Evolutionary conservation across 2,113 vertebrate species (phyloP).

Genomic region (Pseudopipra pipra): DNA sequence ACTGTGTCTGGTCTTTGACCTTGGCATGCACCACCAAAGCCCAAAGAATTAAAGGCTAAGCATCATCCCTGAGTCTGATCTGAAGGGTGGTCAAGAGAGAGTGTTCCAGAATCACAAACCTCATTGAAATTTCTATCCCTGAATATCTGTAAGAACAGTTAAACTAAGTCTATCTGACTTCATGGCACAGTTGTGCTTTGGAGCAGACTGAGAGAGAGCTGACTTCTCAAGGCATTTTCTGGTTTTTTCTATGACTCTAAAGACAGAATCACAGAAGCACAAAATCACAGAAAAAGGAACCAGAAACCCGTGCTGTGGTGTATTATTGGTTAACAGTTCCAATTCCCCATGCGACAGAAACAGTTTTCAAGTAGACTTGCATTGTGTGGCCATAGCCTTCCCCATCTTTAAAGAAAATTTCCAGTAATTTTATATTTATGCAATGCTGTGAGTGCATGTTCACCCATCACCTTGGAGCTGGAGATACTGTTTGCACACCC

Average conservation of each 20-base stretch:
- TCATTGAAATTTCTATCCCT: neutral
- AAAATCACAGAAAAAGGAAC: neutral
- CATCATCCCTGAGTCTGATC: neutral
- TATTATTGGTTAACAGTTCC: neutral
- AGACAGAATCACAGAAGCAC: neutral
- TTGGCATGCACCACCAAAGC: neutral
- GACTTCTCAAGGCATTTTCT: neutral
- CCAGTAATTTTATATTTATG: neutral
- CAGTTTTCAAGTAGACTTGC: fast-evolving
- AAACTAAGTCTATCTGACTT: neutral
- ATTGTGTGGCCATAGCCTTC: neutral
- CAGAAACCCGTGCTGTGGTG: neutral
- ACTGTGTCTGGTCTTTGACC: neutral
- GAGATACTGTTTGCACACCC: neutral
- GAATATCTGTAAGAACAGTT: neutral
- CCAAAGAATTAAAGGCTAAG: neutral
- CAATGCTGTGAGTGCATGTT: neutral
- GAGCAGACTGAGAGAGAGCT: neutral
- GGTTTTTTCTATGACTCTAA: neutral
- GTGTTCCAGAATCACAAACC: neutral
- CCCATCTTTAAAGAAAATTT: neutral
- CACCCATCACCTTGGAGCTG: neutral
- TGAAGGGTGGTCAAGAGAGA: neutral
- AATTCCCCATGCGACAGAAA: neutral
- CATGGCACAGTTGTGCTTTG: neutral